These are phyloP conservation scores for Eugnorisma glareosa DNA, from an alignment of 2,888 invertebrate genomes.

Conservation along the genomic window DNA sequence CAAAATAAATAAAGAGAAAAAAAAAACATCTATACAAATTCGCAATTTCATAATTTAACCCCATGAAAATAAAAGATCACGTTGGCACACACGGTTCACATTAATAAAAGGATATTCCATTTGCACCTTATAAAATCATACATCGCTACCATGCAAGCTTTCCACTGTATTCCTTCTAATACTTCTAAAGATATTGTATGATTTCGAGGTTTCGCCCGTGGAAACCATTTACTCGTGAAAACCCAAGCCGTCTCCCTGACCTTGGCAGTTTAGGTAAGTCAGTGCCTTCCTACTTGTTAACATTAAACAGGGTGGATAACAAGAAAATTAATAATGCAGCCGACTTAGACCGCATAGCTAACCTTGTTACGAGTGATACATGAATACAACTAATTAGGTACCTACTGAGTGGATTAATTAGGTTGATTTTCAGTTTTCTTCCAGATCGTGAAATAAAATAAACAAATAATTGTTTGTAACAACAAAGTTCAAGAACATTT, in stretches of 20 bases:
- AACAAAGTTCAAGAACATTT: too few relatives aligned
- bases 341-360: background rate
- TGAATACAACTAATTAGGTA: conserved; percentile 17
- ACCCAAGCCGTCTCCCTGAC: background rate
- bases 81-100: background rate
- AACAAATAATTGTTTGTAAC: background rate
- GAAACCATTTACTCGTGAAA: background rate
- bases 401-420: background rate
- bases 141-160: background rate
- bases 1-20: too few relatives aligned
- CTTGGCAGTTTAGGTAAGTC: conserved; percentile 18
- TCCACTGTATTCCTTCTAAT: background rate
- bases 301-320: conserved; percentile 36
- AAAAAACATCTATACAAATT: too few relatives aligned
- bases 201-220: background rate
- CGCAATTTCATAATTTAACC: too few relatives aligned
- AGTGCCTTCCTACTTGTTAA: conserved; percentile 15
- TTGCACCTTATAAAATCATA: background rate
- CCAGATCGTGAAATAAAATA: background rate
- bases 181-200: background rate
- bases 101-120: background rate
- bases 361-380: conserved; percentile 28
- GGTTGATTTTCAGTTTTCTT: background rate
- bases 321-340: conserved; percentile 56
- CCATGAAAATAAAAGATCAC: background rate